Evolutionary conservation across 1,140 invertebrate species (phyloP).

Genomic region (Trissolcus basalis): DNA sequence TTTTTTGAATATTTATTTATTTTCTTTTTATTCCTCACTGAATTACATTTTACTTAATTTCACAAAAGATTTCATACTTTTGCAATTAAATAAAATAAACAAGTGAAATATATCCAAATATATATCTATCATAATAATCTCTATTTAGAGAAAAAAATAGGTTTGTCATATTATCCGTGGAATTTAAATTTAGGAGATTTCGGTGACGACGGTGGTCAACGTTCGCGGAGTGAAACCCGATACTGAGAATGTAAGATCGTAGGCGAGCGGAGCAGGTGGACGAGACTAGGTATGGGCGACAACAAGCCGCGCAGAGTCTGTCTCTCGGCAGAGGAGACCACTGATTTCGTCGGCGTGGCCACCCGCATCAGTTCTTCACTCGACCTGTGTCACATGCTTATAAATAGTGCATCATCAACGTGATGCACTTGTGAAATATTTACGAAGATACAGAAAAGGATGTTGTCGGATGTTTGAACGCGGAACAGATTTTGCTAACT

Average conservation of each 20-base stretch:
- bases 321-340: constrained; percentile 45
- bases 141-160: too few species aligned
- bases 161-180: constrained; percentile 24
- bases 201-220: constrained; percentile 41
- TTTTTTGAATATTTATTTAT: too few species aligned
- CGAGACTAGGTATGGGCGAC: constrained; percentile 43
- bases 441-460: constrained; percentile 62
- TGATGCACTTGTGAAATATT: constrained; percentile 71
- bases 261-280: constrained; percentile 57
- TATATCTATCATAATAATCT: too few species aligned
- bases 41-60: too few species aligned
- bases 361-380: constrained; percentile 68
- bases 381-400: constrained; percentile 72
- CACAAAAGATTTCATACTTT: too few species aligned
- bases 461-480: constrained; percentile 62
- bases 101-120: too few species aligned
- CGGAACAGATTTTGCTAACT: constrained; percentile 68
- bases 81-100: background rate
- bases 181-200: constrained; percentile 47
- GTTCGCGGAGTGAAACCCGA: constrained; percentile 47
- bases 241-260: constrained; percentile 46
- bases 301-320: constrained; percentile 29
- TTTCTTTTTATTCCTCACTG: too few species aligned
- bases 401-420: constrained; percentile 75
- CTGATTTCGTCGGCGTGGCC: constrained; percentile 65